Conservation (phyloP, 2,797 vertebrate genomes). For the Acrocephalus scirpaceus region DNA sequence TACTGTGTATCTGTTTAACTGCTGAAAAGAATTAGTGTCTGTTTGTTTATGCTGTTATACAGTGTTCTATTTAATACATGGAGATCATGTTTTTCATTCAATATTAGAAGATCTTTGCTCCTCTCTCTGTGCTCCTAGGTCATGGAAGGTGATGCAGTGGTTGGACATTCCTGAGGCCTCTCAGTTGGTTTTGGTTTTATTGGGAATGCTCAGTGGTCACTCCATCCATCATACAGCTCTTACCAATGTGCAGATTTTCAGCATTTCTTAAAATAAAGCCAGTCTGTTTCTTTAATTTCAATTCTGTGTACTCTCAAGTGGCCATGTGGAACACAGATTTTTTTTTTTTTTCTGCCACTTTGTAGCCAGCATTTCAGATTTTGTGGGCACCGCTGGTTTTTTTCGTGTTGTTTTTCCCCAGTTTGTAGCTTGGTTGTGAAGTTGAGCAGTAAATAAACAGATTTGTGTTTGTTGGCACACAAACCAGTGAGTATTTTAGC, state of each 20-base stretch:
- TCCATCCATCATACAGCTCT: rapidly evolving
- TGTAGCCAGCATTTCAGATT: not conserved
- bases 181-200: not conserved
- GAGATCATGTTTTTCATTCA: not conserved
- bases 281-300: not conserved
- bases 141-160: not conserved
- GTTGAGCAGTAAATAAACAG: conserved; percentile 1
- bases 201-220: not conserved
- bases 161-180: not conserved
- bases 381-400: rapidly evolving
- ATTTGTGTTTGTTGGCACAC: conserved; percentile 46
- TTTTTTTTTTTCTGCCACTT: not conserved
- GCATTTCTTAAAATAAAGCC: not conserved
- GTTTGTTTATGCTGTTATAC: not conserved
- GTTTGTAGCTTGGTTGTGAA: not conserved
- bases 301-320: not conserved
- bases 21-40: not conserved
- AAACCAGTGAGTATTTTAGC: conserved; percentile 29
- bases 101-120: not conserved
- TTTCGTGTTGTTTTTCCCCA: not conserved
- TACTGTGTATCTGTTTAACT: not conserved
- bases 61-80: rapidly evolving
- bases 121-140: not conserved
- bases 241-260: not conserved
- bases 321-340: not conserved